Evolutionary conservation across 1,140 invertebrate species (phyloP), one percentile per base, ranked within the genome.

Genomic region (Delia radicum): DNA sequence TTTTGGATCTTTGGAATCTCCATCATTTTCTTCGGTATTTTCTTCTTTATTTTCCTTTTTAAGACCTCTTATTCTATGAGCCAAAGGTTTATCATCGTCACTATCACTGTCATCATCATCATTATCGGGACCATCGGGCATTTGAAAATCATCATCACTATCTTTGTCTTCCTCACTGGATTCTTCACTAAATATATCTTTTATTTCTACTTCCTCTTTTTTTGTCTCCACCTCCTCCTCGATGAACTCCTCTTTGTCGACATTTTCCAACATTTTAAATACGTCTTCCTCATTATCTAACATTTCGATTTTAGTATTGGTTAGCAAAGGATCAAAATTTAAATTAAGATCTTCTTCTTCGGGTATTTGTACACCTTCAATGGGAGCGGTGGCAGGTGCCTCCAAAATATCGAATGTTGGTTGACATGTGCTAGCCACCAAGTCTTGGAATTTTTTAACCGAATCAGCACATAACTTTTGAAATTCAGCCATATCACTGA

Each of bases 231-330:
- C 80, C 12, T 81, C 83, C n/a, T n/a, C n/a, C n/a, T n/a, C n/a
- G n/a, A n/a, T n/a, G n/a, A n/a, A n/a, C n/a, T n/a, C n/a, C 72
- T 84, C 82, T 37, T 83, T 85, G 73, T 85, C 83, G 4, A 84
- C 83, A 33, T 79, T 79, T 74, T 85, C 83, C 24, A 85, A 76
- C 83, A 85, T 85, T 73, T 85, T 85, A 29, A 85, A 85, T 0
- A 85, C 83, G 73, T 85, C 83, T 61, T 84, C 82, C 24, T 81
- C 83, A 28, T 85, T 85, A 27, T 85, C 83, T 21, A 85, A 82
- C 2, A 85, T 71, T 75, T 85, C 83, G 79, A 85, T 82, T 24
- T 85, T 85, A 71, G 82, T 80, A 74, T 85, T 84, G 3, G 65
- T 69, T 13, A 85, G 46, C n/a, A 85, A 73, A 28, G 83, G 83